Percentiles rank a stretch among this genome's conserved stretches.
Conservation (phyloP, 1,140 invertebrate genomes). For the Hyposmocoma kahamanoa region DNA sequence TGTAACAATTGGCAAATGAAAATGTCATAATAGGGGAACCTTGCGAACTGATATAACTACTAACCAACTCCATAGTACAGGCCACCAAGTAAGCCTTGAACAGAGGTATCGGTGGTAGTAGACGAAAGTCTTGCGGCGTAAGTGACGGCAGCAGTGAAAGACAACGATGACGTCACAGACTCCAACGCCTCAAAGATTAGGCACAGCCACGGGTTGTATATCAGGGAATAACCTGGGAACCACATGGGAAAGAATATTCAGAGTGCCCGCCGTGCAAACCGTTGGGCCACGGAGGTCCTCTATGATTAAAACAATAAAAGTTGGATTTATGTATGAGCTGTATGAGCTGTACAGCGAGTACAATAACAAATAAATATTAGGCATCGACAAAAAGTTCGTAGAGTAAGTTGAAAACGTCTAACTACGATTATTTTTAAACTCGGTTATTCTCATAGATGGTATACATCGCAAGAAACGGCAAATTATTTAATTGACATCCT, state of each 20-base stretch:
- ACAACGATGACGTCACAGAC: slow-evolving; percentile 87
- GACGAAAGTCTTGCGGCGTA: slow-evolving; percentile 87
- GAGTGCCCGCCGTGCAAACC: too few species aligned
- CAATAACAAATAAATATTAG: not conserved
- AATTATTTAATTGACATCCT: not conserved
- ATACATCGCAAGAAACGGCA: too few species aligned
- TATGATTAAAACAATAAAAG: too few species aligned
- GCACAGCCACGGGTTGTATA: slow-evolving; percentile 87
- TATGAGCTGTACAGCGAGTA: not conserved
- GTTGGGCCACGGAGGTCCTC: too few species aligned
- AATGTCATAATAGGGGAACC: too few species aligned
- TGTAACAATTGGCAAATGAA: too few species aligned
- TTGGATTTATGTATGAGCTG: too few species aligned
- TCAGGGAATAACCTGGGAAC: slow-evolving; percentile 83
- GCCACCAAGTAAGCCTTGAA: slow-evolving; percentile 87
- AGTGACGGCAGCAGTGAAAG: slow-evolving; percentile 87
- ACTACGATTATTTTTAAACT: not conserved
- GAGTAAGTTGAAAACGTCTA: not conserved
- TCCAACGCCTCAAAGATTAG: slow-evolving; percentile 89
- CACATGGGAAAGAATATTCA: too few species aligned
- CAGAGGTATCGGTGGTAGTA: slow-evolving; percentile 85
- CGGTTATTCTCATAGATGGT: not conserved
- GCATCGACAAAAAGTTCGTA: not conserved
- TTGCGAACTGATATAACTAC: too few species aligned
- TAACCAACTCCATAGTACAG: slow-evolving; percentile 87